Evolutionary conservation across 1,140 invertebrate genomes (phyloP).

Genomic region (Lepeophtheirus salmonis): DNA sequence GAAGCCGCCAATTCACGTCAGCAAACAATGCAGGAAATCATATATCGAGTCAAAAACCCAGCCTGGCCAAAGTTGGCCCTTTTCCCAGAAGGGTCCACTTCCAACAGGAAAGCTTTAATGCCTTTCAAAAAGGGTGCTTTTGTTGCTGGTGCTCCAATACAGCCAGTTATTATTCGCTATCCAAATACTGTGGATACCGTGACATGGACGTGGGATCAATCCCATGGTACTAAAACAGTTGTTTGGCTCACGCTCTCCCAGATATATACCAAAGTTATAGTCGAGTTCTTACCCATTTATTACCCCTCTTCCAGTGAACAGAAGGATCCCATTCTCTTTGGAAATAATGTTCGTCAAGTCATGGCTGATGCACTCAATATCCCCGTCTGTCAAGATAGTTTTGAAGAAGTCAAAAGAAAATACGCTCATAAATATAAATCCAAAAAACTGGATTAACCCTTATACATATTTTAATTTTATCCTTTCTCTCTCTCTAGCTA

Average conservation of each 20-base stretch:
- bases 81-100: constrained; percentile 88
- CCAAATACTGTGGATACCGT: constrained; percentile 76
- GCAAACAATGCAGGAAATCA: constrained; percentile 76
- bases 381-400: constrained; percentile 8
- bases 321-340: constrained; percentile 67
- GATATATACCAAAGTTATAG: constrained; percentile 69
- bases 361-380: constrained; percentile 9
- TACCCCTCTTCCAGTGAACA: constrained; percentile 65
- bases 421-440: constrained; percentile 1
- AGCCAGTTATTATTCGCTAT: constrained; percentile 78
- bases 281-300: constrained; percentile 86
- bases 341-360: constrained; percentile 53
- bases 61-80: constrained; percentile 90
- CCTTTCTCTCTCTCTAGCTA: no score
- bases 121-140: constrained; percentile 80
- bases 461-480: no score
- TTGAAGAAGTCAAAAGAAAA: constrained; percentile 11
- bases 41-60: constrained; percentile 37
- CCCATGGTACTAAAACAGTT: constrained; percentile 48
- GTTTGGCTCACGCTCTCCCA: constrained; percentile 78
- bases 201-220: constrained; percentile 94
- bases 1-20: constrained; percentile 78
- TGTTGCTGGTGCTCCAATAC: constrained; percentile 79
- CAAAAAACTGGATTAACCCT: not conserved
- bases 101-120: constrained; percentile 62